Base-by-base conservation (phyloP, 2,888 invertebrate species). In the Antheraea yamamai region DNA sequence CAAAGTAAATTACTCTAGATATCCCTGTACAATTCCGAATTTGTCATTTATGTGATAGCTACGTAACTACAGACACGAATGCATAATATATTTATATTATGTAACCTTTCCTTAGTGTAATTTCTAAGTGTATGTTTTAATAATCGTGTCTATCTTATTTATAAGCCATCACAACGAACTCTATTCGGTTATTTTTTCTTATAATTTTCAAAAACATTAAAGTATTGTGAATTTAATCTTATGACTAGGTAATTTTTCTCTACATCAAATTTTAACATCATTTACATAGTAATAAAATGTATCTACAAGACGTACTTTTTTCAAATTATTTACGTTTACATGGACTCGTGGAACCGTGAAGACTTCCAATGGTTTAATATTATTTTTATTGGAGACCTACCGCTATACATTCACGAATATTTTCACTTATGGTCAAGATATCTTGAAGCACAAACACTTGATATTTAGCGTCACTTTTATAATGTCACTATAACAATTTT, bases 11-110 rank as follows among this genome's bases (percentile, higher is more conserved):
- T 89, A 90, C 84, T 84, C 86, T 91, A 47, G 12, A 39, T 47
- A 92, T 95, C 95, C 95, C 95, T 95, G 95, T 95, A 94, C 92
- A 91, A 87, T 92, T 93, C 95, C 95, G 95, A 95, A 94, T 94
- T 94, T 94, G 95, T 93, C 79, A 77, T 72, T 79, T 79, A 74
- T 78, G 71, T 75, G 70, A 75, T 77, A 76, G 75, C 74, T 78
- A 79, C 76, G 73, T 58, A 75, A 78, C 73, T 75, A 77, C 73
- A 73, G 72, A 73, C 74, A 77, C 76, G 77, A 76, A 78, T 79
- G 77, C 76, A 77, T 76, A 75, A 73, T 73, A 30, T 66, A 66
- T 30, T 26, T 30, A 16, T 66, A 30, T 66, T 66, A 66, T 30
- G 16, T 30, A 66, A 6, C 16, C 16, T 66, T 66, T 66, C 12